Evolutionary conservation across 2,113 vertebrate species (phyloP), one percentile per base, ranked within the genome.

Genomic region (Sarotherodon lohbergeri): DNA sequence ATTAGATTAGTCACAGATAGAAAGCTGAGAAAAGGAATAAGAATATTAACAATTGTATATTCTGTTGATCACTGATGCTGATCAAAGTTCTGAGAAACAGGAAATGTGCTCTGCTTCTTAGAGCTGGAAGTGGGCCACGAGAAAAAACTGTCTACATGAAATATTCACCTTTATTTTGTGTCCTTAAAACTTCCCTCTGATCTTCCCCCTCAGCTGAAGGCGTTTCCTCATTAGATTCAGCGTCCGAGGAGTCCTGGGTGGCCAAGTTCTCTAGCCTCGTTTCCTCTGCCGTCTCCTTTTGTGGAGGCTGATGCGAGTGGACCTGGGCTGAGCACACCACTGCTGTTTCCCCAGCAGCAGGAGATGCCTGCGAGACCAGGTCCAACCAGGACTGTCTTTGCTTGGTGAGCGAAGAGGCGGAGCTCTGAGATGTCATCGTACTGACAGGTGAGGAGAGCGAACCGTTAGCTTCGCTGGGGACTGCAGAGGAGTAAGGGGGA

Each of bases 361-460:
- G 83, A 11, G 95, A 29, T 29, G 96, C 84, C 90, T 97, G 96
- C 32, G 96, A 95, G n/a, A 97, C 96, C 1, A 96, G 89, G 88
- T 98, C 95, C 6, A 96, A 90, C 96, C 97, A 97, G 34, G 97
- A 98, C 88, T 97, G 97, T 61, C 97, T 97, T 7, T 97, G 94
- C 92, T 97, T 98, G 84, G 96, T 93, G 0, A 93, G 41, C 3
- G 97, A 97, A 73, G 97, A 97, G 89, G 96, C 93, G 0, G 96
- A 96, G 1, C 95, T 96, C 81, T 96, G 93, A 2, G 97, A 97
- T 4, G 95, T 97, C 81, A 95, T 95, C 4, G 96, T 96, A 34
- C 96, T 98, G 92, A 97, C 97, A 46, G 96, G 94, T 1, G 97
- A 96, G 13, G 97, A 97, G 9, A 96, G 97, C 14, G 96, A 97